phyloP scores from a whole-genome alignment of 2,113 vertebrate genomes.

The Chlamydotis undulata region DNA sequence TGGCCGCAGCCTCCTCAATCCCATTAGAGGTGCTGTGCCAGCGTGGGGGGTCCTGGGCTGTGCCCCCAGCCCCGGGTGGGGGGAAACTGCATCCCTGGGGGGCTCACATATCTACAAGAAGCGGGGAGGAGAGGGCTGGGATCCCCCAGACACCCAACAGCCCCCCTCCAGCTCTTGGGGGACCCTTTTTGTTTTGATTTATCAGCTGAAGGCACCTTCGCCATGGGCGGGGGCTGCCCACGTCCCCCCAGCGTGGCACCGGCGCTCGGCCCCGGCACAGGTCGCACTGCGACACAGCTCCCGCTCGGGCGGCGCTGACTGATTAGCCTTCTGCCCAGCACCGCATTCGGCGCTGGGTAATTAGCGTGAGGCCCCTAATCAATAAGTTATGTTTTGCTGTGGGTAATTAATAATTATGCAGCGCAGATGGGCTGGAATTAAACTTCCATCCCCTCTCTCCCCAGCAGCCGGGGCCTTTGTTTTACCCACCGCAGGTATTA shows the following conservation, averaged over 20 bases:
- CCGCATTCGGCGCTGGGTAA: conserved; percentile 59
- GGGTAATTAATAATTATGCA: conserved; percentile 82
- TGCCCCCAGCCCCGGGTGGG: fast-evolving
- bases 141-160: neutral
- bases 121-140: fast-evolving
- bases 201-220: neutral
- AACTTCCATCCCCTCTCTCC: conserved; percentile 66
- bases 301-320: neutral
- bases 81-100: fast-evolving
- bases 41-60: neutral
- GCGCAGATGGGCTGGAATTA: conserved; percentile 76
- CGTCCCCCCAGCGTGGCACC: neutral
- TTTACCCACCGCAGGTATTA: conserved; percentile 39
- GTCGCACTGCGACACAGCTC: conserved; percentile 60
- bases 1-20: neutral
- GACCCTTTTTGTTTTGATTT: neutral
- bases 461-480: conserved; percentile 12
- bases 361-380: conserved; percentile 77
- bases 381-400: conserved; percentile 82
- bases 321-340: conserved; percentile 45
- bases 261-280: neutral
- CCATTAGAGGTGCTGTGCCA: neutral
- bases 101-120: neutral
- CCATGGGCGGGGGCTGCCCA: neutral
- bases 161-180: neutral